Conservation (phyloP, 23 tunicate species). For the Ascidia mentula region DNA sequence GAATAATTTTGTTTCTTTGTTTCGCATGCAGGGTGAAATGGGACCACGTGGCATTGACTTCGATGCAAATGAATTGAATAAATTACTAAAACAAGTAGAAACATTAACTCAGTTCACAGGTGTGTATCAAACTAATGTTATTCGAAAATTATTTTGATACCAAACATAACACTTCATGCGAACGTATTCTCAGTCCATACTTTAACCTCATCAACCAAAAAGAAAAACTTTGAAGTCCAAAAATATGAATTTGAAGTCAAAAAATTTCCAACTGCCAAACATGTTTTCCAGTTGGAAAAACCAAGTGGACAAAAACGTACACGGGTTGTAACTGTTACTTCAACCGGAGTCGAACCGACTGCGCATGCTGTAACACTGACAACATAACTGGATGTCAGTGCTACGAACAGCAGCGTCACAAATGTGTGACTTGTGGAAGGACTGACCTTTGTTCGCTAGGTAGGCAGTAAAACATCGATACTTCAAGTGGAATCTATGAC, state of each 20-base stretch:
- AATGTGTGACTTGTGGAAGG: not conserved
- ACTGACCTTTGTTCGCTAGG: not conserved
- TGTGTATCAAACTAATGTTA: too few relatives aligned
- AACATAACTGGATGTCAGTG: conserved; percentile 9
- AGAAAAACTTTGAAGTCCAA: too few relatives aligned
- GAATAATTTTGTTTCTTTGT: too few relatives aligned
- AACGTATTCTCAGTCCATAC: not conserved
- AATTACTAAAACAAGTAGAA: not conserved
- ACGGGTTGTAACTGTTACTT: not conserved
- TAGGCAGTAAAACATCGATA: not conserved
- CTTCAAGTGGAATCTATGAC: too few relatives aligned
- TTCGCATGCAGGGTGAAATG: not conserved
- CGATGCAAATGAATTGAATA: not conserved
- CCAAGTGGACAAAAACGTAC: not conserved
- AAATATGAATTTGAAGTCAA: too few relatives aligned
- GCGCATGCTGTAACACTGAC: not conserved
- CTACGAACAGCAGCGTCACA: not conserved
- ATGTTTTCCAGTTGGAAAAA: too few relatives aligned
- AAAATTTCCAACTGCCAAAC: too few relatives aligned
- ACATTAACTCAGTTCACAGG: not conserved
- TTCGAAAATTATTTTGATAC: not conserved
- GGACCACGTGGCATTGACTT: not conserved
- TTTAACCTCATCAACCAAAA: too few relatives aligned
- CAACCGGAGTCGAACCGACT: not conserved
- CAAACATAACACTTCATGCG: not conserved